Evolutionary conservation across 1,140 invertebrate species (phyloP), one percentile per base, ranked within the genome.

Genomic region (Ceratina calcarata): DNA sequence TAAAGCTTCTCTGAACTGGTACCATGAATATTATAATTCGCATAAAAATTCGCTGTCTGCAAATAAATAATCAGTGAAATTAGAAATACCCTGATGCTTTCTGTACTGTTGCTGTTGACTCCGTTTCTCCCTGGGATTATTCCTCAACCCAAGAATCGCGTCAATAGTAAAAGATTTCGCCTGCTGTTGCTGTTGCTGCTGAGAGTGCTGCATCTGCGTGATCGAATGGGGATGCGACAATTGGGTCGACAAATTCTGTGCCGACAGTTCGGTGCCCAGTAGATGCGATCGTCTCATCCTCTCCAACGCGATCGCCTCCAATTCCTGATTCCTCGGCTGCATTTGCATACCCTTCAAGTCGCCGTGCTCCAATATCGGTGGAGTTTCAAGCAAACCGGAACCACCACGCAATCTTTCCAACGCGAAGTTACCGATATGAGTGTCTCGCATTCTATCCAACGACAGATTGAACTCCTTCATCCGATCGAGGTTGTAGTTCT

Each of bases 151-250:
- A n/a, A 97, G 93, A 86, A 97, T 97, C 20, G 96, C 96, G 80
- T 96, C 96, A 85, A 97, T 97, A 22, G 96, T 97, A 87, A 97
- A 97, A 2, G 96, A 96, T 87, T 96, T 96, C 37, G 91, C 87
- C 65, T 92, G 92, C 20, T 91, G 91, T 67, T 93, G 91, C 4
- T 92, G 91, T 20, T 91, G 89, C 27, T 91, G 91, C 16, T 91
- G 90, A 53, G 90, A 91, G 32, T 91, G 90, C 15, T 92, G 89
- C 67, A 87, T 86, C n/a, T 87, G 84, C 2, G 85, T 86, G 62
- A 87, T 86, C 3, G 88, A 78, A 22, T 89, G 88, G 8, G 86
- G 80, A 60, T 92, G 91, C 0, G 92, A 89, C 27, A 91, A 66
- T 45, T 91, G 89, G 13, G 91, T 90, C 27, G 89, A 88, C 62